Percentiles rank a stretch among this genome's conserved stretches.
Conservation (phyloP, 2,797 vertebrate genomes). For the Hydrolagus colliei region DNA sequence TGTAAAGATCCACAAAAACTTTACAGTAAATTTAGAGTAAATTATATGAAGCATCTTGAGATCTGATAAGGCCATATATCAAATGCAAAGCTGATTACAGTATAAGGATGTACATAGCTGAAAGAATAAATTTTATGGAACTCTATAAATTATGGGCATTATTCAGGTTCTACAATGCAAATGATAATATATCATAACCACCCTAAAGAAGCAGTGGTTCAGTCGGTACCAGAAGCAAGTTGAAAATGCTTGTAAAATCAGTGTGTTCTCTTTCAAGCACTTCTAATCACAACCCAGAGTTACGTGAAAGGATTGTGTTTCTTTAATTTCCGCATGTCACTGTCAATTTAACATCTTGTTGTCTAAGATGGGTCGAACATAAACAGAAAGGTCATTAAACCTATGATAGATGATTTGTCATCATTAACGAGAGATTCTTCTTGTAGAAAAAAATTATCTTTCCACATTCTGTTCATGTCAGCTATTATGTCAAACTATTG, state of each 20-base stretch:
- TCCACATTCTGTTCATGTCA: conserved; percentile 11
- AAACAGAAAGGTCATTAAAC: not conserved
- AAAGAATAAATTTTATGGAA: not conserved
- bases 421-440: not conserved
- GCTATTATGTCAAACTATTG: not conserved
- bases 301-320: not conserved
- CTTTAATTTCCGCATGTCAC: not conserved
- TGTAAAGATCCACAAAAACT: too few species aligned
- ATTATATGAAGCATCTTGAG: too few species aligned
- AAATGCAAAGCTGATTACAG: too few species aligned
- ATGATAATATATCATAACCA: too few species aligned
- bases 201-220: not conserved
- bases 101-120: not conserved
- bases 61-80: too few species aligned
- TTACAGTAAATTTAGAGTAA: too few species aligned
- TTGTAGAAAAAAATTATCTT: not conserved
- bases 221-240: not conserved
- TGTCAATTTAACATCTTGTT: not conserved
- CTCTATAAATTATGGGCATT: too few species aligned
- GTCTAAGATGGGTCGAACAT: not conserved
- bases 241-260: not conserved
- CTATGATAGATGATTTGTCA: not conserved
- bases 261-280: not conserved
- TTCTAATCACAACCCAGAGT: not conserved
- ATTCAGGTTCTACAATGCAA: not conserved